Evolutionary conservation across 2,888 invertebrate genomes (phyloP).

Genomic region (Tubulanus polymorphus): DNA sequence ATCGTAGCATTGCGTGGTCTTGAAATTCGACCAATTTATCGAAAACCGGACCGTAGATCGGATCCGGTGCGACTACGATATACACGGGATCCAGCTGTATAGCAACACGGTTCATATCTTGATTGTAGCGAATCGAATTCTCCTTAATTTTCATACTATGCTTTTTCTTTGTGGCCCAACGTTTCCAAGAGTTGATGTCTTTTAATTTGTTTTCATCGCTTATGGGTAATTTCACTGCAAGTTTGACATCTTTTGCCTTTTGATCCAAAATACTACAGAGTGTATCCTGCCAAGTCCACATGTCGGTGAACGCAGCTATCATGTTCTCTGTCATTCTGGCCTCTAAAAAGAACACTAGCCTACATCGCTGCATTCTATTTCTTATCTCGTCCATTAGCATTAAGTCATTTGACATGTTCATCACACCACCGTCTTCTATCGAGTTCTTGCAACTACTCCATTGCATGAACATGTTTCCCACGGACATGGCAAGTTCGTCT

Average conservation of each 20-base stretch:
- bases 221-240: neutral
- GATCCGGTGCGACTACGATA: neutral
- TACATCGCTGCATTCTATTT: neutral
- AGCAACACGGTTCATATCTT: neutral
- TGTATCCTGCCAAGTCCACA: neutral
- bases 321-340: neutral
- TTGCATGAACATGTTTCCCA: neutral
- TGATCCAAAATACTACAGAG: neutral
- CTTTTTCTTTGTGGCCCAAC: neutral
- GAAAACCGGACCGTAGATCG: neutral
- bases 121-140: neutral
- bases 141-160: no score
- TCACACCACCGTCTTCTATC: neutral
- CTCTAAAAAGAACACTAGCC: neutral
- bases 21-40: neutral
- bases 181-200: neutral
- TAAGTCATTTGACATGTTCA: neutral
- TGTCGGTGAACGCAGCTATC: neutral
- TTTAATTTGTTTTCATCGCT: neutral
- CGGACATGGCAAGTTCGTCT: neutral
- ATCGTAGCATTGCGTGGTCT: neutral
- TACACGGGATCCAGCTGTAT: neutral
- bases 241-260: neutral
- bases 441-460: neutral
- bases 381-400: neutral